Conservation (phyloP, 2,797 vertebrate species). For the Enoplosus armatus region DNA sequence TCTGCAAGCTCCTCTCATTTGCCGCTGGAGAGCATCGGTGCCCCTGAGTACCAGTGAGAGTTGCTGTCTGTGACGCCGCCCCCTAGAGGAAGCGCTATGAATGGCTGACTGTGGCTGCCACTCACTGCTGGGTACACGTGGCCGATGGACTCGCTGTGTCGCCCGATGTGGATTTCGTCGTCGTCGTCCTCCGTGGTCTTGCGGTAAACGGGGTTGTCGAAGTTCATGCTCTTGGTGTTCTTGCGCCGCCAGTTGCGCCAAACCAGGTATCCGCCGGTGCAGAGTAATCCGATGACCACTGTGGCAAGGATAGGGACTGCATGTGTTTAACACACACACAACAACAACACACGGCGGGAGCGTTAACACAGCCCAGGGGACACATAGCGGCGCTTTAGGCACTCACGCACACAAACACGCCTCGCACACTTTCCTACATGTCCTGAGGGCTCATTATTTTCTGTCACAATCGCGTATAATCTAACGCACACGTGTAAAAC, state of each 20-base stretch:
- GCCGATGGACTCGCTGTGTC: conserved; percentile 92
- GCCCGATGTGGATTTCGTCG: conserved; percentile 96
- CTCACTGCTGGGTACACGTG: conserved; percentile 99
- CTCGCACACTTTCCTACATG: conserved; percentile 18
- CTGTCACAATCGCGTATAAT: neutral
- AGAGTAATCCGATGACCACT: conserved; percentile 94
- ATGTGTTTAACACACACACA: conserved; percentile 89
- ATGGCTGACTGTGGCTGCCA: conserved; percentile 86
- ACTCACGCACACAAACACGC: conserved; percentile 61
- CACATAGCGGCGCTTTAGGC: conserved; percentile 83
- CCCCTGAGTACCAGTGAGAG: conserved; percentile 88
- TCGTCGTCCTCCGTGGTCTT: conserved; percentile 96
- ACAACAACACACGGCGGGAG: conserved; percentile 86
- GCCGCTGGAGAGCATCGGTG: conserved; percentile 82
- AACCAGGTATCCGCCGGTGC: conserved; percentile 95
- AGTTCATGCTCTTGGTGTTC: conserved; percentile 99
- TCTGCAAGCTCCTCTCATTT: conserved; percentile 78
- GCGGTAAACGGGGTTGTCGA: conserved; percentile 98
- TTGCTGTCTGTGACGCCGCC: conserved; percentile 85
- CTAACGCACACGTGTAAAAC: neutral
- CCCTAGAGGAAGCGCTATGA: conserved; percentile 86
- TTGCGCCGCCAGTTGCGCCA: conserved; percentile 99
- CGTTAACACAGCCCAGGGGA: conserved; percentile 89
- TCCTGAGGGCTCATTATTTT: conserved; percentile 66
- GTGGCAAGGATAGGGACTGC: conserved; percentile 90